Percentiles rank a stretch among this genome's conserved stretches.
Conservation (phyloP, 2,113 vertebrate species). For the Pedetes capensis region DNA sequence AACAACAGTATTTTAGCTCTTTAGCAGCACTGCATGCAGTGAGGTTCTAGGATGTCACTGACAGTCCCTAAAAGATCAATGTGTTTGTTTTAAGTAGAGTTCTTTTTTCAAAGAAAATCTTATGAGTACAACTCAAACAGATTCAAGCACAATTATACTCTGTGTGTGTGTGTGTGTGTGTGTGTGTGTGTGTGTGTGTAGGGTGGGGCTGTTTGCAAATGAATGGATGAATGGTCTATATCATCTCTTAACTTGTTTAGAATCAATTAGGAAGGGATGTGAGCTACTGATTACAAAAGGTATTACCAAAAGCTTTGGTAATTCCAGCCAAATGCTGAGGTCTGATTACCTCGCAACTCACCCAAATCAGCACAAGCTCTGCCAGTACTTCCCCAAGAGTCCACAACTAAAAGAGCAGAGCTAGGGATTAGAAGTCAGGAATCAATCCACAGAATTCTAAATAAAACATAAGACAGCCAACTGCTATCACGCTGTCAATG, state of each 20-base stretch:
- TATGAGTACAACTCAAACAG: not conserved
- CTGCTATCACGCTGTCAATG: not conserved
- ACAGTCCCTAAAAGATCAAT: not conserved
- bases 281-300: not conserved
- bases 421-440: not conserved
- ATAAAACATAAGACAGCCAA: constrained; percentile 17
- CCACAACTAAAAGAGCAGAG: not conserved
- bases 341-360: constrained; percentile 23
- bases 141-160: not conserved
- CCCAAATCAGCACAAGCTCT: not conserved
- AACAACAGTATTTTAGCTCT: too few species aligned
- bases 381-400: not conserved
- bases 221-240: not conserved
- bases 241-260: not conserved
- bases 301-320: not conserved
- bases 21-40: not conserved
- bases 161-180: too few species aligned
- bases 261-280: not conserved
- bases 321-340: not conserved
- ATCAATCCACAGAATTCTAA: not conserved
- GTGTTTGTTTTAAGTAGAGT: constrained; percentile 17
- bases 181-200: not conserved
- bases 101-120: constrained; percentile 12
- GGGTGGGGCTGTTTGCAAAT: not conserved
- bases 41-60: not conserved